Conservation (phyloP, 2,113 vertebrate genomes). For the Sylvilagus bachmani region DNA sequence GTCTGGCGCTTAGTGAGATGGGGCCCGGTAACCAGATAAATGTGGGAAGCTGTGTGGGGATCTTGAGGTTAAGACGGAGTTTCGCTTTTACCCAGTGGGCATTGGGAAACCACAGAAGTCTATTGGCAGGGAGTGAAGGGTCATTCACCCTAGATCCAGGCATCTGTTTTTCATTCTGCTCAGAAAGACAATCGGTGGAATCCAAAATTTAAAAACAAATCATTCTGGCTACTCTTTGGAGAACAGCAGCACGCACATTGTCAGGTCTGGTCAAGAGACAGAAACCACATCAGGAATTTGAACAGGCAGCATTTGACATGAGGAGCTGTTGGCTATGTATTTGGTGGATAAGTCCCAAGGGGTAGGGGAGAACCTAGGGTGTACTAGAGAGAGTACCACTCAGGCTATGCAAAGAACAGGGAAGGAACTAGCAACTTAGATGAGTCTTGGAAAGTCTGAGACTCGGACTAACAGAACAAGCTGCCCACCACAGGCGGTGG, state of each 20-base stretch:
- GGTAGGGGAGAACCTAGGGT: background rate
- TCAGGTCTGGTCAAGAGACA: background rate
- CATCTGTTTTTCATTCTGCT: background rate
- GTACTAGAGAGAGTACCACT: background rate
- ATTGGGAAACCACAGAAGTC: background rate
- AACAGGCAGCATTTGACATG: background rate
- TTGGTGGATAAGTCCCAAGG: background rate
- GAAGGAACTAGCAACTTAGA: background rate
- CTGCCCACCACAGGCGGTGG: background rate
- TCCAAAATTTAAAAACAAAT: background rate
- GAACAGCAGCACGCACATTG: background rate
- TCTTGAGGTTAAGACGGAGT: background rate
- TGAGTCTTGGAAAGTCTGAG: background rate
- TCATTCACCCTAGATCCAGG: background rate
- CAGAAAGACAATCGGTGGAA: background rate
- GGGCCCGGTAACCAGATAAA: background rate
- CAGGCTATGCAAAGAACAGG: background rate
- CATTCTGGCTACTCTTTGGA: slow-evolving; percentile 9
- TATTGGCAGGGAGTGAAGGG: background rate
- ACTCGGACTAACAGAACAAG: background rate
- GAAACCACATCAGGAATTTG: background rate
- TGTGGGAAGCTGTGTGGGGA: background rate
- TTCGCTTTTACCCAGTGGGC: background rate
- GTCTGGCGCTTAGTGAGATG: background rate
- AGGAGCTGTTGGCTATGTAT: background rate